Conservation (phyloP, 2,888 invertebrate species). For the Archips xylosteana region DNA sequence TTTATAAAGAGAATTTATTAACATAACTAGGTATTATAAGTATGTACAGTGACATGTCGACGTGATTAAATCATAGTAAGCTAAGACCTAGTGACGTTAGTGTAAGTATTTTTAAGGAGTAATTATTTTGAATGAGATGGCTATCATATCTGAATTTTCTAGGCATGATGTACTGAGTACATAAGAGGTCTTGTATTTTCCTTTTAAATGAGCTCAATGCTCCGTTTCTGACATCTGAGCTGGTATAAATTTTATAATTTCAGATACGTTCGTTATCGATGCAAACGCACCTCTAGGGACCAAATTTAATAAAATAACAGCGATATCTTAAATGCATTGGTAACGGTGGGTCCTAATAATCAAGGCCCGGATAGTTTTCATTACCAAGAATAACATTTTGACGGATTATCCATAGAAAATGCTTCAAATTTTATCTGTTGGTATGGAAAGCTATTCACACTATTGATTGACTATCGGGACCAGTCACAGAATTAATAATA, state of each 20-base stretch:
- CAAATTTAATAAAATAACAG: conserved; percentile 8
- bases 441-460: too few species aligned
- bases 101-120: conserved; percentile 10
- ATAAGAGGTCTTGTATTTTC: not conserved
- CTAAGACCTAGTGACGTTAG: conserved; percentile 35
- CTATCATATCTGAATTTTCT: conserved; percentile 2
- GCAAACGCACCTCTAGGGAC: conserved; percentile 13
- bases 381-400: too few species aligned
- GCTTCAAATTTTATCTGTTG: too few species aligned
- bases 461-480: too few species aligned
- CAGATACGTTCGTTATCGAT: not conserved
- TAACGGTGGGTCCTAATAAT: not conserved
- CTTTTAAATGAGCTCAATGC: not conserved
- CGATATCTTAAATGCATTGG: conserved; percentile 1
- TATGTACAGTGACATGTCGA: not conserved
- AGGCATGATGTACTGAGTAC: not conserved
- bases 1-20: conserved; percentile 40
- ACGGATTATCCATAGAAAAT: too few species aligned
- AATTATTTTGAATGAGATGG: conserved; percentile 11
- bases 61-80: conserved; percentile 24
- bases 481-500: too few species aligned
- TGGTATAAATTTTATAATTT: not conserved
- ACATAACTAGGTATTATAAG: conserved; percentile 18
- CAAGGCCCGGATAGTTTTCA: too few species aligned
- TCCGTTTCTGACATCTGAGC: not conserved